Evolutionary conservation across 2,113 vertebrate genomes (phyloP).

Genomic region (Seriola dumerili): DNA sequence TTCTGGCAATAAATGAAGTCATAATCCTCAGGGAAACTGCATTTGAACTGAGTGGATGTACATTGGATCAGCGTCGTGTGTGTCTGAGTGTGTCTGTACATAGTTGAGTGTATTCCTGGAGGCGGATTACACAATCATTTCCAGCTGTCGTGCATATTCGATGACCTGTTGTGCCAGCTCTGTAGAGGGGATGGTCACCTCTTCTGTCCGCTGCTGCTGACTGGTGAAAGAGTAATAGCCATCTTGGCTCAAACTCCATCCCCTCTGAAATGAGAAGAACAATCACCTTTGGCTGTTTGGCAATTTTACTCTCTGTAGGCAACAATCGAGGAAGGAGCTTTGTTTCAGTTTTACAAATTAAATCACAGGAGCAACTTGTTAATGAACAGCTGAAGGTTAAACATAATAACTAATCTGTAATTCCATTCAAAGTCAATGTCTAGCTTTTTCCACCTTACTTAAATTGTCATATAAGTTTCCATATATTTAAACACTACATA

Average conservation of each 20-base stretch:
- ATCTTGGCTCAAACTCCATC: slow-evolving; percentile 89
- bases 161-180: slow-evolving; percentile 95
- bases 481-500: not conserved
- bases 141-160: slow-evolving; percentile 94
- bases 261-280: slow-evolving; percentile 83
- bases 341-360: not conserved
- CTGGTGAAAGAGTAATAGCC: slow-evolving; percentile 91
- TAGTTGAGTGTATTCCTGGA: slow-evolving; percentile 61
- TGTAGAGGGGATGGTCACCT: slow-evolving; percentile 92
- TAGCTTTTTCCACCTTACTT: not conserved
- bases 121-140: slow-evolving; percentile 92
- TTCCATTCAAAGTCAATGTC: not conserved
- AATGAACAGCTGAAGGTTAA: not conserved
- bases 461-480: not conserved
- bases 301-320: not conserved
- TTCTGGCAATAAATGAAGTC: slow-evolving; percentile 41
- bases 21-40: slow-evolving; percentile 29
- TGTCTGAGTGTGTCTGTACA: slow-evolving; percentile 61
- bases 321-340: not conserved
- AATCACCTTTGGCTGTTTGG: slow-evolving; percentile 5
- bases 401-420: no score
- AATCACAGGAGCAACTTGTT: not conserved
- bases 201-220: slow-evolving; percentile 93
- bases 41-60: slow-evolving; percentile 42
- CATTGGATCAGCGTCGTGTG: slow-evolving; percentile 33